Evolutionary conservation across 2,888 invertebrate species (phyloP).

Genomic region (Neoitamus cyanurus): DNA sequence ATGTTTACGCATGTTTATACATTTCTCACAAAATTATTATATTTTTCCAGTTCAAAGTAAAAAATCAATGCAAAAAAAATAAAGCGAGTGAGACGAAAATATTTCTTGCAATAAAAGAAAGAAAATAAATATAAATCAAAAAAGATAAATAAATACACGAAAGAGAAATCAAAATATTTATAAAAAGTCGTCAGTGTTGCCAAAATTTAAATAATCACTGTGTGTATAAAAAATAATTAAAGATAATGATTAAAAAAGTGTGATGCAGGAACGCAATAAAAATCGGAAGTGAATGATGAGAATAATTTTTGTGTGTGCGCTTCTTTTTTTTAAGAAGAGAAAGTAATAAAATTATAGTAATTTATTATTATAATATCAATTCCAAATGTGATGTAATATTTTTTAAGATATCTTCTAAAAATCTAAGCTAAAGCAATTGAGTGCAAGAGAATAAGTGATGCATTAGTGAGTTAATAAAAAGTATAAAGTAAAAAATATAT

Average conservation of each 20-base stretch:
- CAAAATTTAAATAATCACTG: slow-evolving; percentile 3
- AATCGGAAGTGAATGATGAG: background rate
- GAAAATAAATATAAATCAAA: too few species aligned
- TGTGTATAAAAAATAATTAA: background rate
- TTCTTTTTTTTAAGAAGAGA: background rate
- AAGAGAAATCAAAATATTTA: background rate
- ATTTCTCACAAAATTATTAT: background rate
- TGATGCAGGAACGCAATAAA: background rate
- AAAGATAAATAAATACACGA: background rate
- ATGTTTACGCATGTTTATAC: too few species aligned
- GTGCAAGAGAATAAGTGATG: background rate
- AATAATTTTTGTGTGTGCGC: background rate
- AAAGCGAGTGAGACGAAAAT: background rate
- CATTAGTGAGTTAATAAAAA: slow-evolving; percentile 20
- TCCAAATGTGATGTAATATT: slow-evolving; percentile 44
- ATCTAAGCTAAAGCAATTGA: background rate
- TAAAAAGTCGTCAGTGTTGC: slow-evolving; percentile 11
- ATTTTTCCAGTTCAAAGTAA: background rate
- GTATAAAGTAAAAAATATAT: background rate
- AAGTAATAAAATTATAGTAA: slow-evolving; percentile 11
- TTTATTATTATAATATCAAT: slow-evolving; percentile 34
- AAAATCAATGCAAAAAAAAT: background rate
- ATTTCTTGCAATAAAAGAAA: background rate
- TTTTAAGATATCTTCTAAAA: slow-evolving; percentile 35
- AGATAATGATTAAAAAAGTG: slow-evolving; percentile 6